These are phyloP conservation scores for Pholis gunnellus DNA, from an alignment of 2,113 vertebrate species.

Conservation along the genomic window DNA sequence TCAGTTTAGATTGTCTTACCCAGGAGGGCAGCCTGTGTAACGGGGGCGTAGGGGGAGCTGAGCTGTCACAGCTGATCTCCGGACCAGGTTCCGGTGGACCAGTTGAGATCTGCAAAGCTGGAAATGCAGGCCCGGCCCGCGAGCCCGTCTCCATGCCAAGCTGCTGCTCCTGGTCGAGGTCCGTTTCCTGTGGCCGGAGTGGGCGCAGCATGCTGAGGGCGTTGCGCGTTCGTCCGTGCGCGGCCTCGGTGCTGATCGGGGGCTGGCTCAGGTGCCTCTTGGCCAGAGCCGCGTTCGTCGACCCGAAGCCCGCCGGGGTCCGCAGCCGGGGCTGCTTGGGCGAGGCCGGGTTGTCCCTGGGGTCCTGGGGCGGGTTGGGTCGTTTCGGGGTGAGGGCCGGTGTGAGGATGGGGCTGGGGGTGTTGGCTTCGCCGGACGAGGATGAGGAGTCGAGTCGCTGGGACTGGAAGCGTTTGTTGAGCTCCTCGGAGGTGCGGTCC, in stretches of 20 bases:
- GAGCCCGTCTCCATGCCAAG: slow-evolving; percentile 76
- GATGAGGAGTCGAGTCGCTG: slow-evolving; percentile 92
- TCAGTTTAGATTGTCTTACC: slow-evolving; percentile 83
- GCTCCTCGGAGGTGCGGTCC: slow-evolving; percentile 90
- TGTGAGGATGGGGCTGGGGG: slow-evolving; percentile 67
- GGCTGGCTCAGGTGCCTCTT: slow-evolving; percentile 98
- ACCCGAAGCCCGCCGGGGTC: slow-evolving; percentile 84
- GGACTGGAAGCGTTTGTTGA: slow-evolving; percentile 91
- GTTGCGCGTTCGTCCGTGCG: slow-evolving; percentile 90
- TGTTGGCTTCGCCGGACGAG: slow-evolving; percentile 86
- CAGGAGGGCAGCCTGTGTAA: slow-evolving; percentile 97
- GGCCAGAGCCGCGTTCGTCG: slow-evolving; percentile 83
- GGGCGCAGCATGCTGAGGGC: slow-evolving; percentile 98
- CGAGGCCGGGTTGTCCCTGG: slow-evolving; percentile 74
- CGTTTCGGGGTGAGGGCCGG: slow-evolving; percentile 80
- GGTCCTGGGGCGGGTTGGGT: slow-evolving; percentile 77
- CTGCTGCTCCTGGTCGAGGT: slow-evolving; percentile 87
- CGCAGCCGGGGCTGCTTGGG: slow-evolving; percentile 87
- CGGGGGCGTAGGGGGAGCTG: slow-evolving; percentile 89
- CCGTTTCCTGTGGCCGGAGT: slow-evolving; percentile 89
- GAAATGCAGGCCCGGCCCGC: neutral
- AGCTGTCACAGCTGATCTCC: slow-evolving; percentile 72
- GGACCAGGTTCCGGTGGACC: slow-evolving; percentile 17
- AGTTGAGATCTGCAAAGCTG: neutral
- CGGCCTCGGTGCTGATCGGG: slow-evolving; percentile 86